These are phyloP conservation scores for Ditula angustiorana DNA, from an alignment of 2,888 invertebrate genomes.

Conservation along the genomic window DNA sequence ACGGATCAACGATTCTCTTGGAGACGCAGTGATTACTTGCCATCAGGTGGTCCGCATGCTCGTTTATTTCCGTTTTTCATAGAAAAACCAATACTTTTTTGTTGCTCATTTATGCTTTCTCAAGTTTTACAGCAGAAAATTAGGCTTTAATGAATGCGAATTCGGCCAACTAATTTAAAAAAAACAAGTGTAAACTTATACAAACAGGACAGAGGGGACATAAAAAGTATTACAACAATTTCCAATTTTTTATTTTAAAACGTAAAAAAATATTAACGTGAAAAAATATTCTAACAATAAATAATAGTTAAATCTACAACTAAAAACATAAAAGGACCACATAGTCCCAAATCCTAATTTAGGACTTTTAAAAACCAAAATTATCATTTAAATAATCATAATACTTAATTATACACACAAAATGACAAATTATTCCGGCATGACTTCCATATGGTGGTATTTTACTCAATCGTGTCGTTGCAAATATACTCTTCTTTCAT, in stretches of 20 bases:
- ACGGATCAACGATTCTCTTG: too few relatives aligned
- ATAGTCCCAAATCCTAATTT: slow-evolving; percentile 71
- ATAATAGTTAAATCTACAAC: slow-evolving; percentile 38
- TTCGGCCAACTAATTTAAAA: too few relatives aligned
- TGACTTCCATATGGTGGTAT: not conserved
- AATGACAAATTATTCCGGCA: not conserved
- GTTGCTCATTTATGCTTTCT: too few relatives aligned
- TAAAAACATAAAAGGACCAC: slow-evolving; percentile 56
- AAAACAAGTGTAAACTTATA: too few relatives aligned
- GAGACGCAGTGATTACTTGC: too few relatives aligned
- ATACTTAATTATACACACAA: slow-evolving; percentile 14
- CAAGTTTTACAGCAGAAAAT: too few relatives aligned
- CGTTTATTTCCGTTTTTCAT: too few relatives aligned
- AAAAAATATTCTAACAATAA: slow-evolving; percentile 39
- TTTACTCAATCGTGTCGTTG: not conserved
- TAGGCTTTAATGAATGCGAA: too few relatives aligned
- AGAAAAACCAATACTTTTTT: too few relatives aligned
- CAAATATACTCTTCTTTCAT: not conserved
- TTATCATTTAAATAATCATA: slow-evolving; percentile 30
- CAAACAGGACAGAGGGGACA: too few relatives aligned
- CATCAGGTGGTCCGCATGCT: too few relatives aligned
- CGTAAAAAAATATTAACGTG: slow-evolving; percentile 43
- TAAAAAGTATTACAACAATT: not conserved
- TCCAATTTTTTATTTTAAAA: slow-evolving; percentile 38
- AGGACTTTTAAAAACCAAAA: slow-evolving; percentile 54